Evolutionary conservation across 2,797 vertebrate genomes (phyloP).

Genomic region (Trachops cirrhosus): DNA sequence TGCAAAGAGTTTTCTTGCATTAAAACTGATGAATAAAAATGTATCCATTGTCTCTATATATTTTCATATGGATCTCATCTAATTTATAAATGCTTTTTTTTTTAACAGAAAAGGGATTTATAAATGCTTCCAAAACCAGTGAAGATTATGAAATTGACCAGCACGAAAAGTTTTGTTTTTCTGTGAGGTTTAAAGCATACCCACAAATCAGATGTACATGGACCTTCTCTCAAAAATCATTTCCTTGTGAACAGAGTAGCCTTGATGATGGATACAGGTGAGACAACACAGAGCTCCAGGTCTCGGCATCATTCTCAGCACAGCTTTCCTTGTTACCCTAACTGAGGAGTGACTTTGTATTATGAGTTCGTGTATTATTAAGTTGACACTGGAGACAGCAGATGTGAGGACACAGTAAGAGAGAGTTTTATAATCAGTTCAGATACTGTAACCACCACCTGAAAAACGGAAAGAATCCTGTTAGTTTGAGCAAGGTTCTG

Average conservation of each 20-base stretch:
- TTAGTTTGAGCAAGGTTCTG: not conserved
- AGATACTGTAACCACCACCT: not conserved
- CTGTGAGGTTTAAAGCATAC: conserved; percentile 87
- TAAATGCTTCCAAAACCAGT: conserved; percentile 83
- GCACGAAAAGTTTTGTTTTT: conserved; percentile 84
- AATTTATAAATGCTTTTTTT: conserved; percentile 7
- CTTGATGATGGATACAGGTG: conserved; percentile 82
- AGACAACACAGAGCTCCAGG: not conserved
- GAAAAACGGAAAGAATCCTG: not conserved
- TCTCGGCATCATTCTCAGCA: not conserved
- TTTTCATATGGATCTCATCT: not conserved
- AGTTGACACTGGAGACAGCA: not conserved
- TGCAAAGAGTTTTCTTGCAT: not conserved
- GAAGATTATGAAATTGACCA: conserved; percentile 80
- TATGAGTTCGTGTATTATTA: not conserved
- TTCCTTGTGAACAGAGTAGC: conserved; percentile 79
- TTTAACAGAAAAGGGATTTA: conserved; percentile 86
- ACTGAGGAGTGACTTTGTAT: not conserved
- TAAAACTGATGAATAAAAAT: conserved; percentile 19
- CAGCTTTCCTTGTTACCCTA: not conserved
- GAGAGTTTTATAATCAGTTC: not conserved
- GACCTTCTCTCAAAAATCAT: conserved; percentile 83
- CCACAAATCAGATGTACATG: conserved; percentile 89
- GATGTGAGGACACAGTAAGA: not conserved
- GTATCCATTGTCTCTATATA: not conserved